Conservation (phyloP, 2,797 vertebrate species). For the Danio tinwini region DNA sequence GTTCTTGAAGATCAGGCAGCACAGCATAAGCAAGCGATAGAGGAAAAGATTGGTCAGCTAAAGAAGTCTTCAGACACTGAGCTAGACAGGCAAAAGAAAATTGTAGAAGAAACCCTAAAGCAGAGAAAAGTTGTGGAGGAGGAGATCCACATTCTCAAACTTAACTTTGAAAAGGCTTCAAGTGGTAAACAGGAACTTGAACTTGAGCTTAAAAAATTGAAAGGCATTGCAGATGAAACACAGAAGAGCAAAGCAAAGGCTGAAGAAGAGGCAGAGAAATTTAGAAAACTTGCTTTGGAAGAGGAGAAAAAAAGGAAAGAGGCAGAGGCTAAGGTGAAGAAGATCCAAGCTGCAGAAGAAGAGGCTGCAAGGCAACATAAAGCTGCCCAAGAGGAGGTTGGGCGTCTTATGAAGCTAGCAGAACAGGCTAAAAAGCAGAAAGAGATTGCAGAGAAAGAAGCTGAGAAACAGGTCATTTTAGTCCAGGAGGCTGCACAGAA, state of each 20-base stretch:
- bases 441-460: slow-evolving; percentile 86
- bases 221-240: slow-evolving; percentile 83
- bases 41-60: slow-evolving; percentile 89
- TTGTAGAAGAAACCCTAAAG: slow-evolving; percentile 90
- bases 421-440: slow-evolving; percentile 88
- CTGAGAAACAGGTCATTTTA: slow-evolving; percentile 86
- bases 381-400: slow-evolving; percentile 88
- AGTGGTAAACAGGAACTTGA: slow-evolving; percentile 89
- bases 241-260: slow-evolving; percentile 89
- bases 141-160: slow-evolving; percentile 90
- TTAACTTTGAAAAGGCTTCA: slow-evolving; percentile 88
- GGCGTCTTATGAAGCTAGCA: slow-evolving; percentile 86
- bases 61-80: slow-evolving; percentile 87
- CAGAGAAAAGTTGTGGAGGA: slow-evolving; percentile 93
- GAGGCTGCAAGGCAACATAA: slow-evolving; percentile 89
- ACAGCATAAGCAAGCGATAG: slow-evolving; percentile 92
- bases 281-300: slow-evolving; percentile 85
- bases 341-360: slow-evolving; percentile 87
- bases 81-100: slow-evolving; percentile 85
- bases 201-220: slow-evolving; percentile 87
- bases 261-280: slow-evolving; percentile 85
- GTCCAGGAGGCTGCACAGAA: slow-evolving; percentile 90
- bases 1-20: slow-evolving; percentile 91
- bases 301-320: slow-evolving; percentile 89
- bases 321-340: slow-evolving; percentile 91